A percentile compares a stretch with the other conserved stretches of the same genome.
These are phyloP conservation scores for Meganola albula DNA, from an alignment of 2,888 invertebrate genomes.

Conservation along the genomic window DNA sequence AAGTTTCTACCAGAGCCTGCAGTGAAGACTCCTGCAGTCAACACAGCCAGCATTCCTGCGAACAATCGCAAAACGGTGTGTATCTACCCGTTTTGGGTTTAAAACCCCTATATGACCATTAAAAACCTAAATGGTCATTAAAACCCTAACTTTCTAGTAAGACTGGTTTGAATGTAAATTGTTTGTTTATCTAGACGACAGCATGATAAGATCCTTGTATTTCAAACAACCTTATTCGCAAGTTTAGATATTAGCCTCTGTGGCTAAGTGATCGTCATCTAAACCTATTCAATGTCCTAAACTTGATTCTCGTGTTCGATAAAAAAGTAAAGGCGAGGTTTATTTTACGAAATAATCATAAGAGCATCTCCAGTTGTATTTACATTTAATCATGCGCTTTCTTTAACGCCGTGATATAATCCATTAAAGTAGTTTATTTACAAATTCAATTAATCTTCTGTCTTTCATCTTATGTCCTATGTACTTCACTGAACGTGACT, in stretches of 20 bases:
- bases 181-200: conserved; percentile 12
- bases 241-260: too few relatives aligned
- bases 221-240: conserved; percentile 10
- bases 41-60: conserved; percentile 56
- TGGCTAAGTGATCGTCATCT: too few relatives aligned
- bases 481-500: not conserved
- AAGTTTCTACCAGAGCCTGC: conserved; percentile 41
- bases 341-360: too few relatives aligned
- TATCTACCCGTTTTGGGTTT: conserved; percentile 23
- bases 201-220: conserved; percentile 15
- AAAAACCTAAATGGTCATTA: conserved; percentile 13
- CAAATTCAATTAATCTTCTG: too few relatives aligned
- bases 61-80: conserved; percentile 61
- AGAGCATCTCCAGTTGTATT: too few relatives aligned
- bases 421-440: too few relatives aligned
- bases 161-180: conserved; percentile 15
- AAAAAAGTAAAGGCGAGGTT: too few relatives aligned
- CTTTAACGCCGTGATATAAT: too few relatives aligned
- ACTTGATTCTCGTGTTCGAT: too few relatives aligned
- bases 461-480: too few relatives aligned
- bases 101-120: conserved; percentile 1
- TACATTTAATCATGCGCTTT: too few relatives aligned
- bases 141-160: conserved; percentile 13
- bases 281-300: too few relatives aligned
- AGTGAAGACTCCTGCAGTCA: conserved; percentile 61